Conservation (phyloP, 2,113 vertebrate species). For the Bufo bufo region DNA sequence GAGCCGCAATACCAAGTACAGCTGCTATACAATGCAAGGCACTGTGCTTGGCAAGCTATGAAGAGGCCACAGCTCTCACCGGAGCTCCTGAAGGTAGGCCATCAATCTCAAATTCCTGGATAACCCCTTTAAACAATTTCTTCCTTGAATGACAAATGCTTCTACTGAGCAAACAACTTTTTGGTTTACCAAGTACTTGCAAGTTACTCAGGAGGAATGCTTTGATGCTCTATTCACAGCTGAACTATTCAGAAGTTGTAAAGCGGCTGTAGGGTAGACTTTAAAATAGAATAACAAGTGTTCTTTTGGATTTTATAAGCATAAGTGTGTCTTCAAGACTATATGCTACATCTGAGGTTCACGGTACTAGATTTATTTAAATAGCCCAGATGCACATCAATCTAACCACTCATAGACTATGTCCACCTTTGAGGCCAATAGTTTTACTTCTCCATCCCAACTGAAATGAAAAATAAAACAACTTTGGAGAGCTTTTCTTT, state of each 20-base stretch:
- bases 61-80: too few species aligned
- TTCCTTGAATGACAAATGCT: neutral
- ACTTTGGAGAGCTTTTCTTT: neutral
- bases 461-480: neutral
- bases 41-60: too few species aligned
- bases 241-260: constrained; percentile 4
- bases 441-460: too few species aligned
- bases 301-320: constrained; percentile 26
- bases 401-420: too few species aligned
- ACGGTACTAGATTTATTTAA: neutral
- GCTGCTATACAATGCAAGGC: too few species aligned
- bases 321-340: neutral
- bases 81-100: too few species aligned
- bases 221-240: constrained; percentile 30
- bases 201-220: constrained; percentile 23
- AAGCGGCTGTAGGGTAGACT: neutral
- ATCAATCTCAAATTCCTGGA: too few species aligned
- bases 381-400: neutral
- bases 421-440: too few species aligned
- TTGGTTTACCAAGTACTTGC: neutral
- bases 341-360: neutral
- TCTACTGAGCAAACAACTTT: constrained; percentile 31
- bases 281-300: constrained; percentile 23
- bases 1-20: too few species aligned
- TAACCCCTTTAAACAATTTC: neutral